These are phyloP conservation scores for Pseudorhombus dupliciocellatus DNA, from an alignment of 2,113 vertebrate species.

Conservation along the genomic window DNA sequence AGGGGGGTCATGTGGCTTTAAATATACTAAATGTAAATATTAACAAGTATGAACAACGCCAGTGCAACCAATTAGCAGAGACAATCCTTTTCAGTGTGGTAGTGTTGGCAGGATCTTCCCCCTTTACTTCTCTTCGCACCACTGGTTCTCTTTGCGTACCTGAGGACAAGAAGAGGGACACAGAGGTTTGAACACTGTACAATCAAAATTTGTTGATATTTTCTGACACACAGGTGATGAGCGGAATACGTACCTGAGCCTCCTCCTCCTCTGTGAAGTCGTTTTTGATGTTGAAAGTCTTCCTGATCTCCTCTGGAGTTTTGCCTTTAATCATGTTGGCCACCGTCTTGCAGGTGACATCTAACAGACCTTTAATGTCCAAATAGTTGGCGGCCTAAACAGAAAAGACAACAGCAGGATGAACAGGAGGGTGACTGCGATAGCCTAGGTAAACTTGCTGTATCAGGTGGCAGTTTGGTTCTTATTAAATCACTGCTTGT, in stretches of 20 bases:
- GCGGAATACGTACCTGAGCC: constrained; percentile 87
- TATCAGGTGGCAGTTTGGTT: too few species aligned
- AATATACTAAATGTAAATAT: constrained; percentile 89
- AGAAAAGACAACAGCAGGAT: constrained; percentile 10
- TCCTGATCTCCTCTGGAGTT: constrained; percentile 99
- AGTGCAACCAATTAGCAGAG: constrained; percentile 94
- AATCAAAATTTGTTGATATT: not conserved
- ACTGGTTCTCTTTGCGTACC: constrained; percentile 99
- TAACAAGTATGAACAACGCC: constrained; percentile 98
- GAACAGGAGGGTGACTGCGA: not conserved
- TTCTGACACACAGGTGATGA: not conserved
- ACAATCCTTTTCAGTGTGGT: constrained; percentile 88
- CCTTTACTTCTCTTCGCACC: constrained; percentile 99
- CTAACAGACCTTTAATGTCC: constrained; percentile 99
- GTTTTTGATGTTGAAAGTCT: constrained; percentile 99
- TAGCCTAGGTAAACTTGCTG: too few species aligned
- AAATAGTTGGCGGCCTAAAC: constrained; percentile 97
- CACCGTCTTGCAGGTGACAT: constrained; percentile 99
- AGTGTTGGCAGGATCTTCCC: constrained; percentile 79
- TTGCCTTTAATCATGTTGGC: constrained; percentile 99
- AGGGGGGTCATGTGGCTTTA: constrained; percentile 74
- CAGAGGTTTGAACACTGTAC: not conserved
- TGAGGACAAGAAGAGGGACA: constrained; percentile 62
- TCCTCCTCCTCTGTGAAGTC: constrained; percentile 99
- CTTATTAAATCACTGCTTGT: too few species aligned